phyloP scores from a whole-genome alignment of 1,140 invertebrate genomes.

The Bombus huntii region DNA sequence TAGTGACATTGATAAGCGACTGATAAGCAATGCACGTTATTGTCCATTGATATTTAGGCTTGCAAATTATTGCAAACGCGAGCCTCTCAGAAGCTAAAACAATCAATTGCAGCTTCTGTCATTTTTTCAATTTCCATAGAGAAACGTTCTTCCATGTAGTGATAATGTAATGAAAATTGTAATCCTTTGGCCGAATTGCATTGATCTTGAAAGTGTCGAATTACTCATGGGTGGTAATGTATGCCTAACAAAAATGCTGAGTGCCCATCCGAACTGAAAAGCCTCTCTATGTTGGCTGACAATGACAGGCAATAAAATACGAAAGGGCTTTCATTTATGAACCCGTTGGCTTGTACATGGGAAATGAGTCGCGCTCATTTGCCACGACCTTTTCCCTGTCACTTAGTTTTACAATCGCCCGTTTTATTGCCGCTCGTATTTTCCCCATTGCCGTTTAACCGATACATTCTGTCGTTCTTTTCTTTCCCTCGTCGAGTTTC shows the following conservation, averaged over 20 bases:
- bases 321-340: conserved; percentile 23
- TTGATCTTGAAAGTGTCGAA: neutral
- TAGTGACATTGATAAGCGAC: neutral
- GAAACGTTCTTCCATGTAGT: neutral
- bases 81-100: no score
- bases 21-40: neutral
- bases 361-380: conserved; percentile 26
- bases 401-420: conserved; percentile 23
- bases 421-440: conserved; percentile 34
- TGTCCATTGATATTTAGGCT: no score
- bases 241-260: neutral
- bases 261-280: neutral
- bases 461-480: neutral
- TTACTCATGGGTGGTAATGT: neutral
- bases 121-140: no score
- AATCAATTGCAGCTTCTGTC: no score
- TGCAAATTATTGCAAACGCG: no score
- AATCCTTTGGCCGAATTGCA: neutral
- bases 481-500: neutral
- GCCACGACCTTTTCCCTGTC: neutral
- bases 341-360: neutral
- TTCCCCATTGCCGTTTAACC: conserved; percentile 12
- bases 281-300: neutral
- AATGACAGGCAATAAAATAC: conserved; percentile 16
- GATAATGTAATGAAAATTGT: neutral